Evolutionary conservation across 2,797 vertebrate genomes (phyloP).

Genomic region (Tapirus indicus): DNA sequence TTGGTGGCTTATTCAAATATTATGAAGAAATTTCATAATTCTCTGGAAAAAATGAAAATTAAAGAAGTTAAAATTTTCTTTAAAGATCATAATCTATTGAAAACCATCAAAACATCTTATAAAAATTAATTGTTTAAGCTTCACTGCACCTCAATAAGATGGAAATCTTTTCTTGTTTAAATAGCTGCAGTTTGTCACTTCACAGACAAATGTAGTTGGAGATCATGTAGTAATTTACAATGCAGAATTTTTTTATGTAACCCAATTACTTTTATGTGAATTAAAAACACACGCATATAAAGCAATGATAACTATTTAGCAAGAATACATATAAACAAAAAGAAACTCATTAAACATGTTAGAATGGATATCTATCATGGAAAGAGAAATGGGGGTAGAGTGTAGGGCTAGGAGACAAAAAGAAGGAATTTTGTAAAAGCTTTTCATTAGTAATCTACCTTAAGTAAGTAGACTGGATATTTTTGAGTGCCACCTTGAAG

Average conservation of each 20-base stretch:
- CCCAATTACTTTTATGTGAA: neutral
- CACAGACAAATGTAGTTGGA: neutral
- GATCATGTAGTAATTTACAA: neutral
- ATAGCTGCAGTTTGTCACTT: conserved; percentile 1
- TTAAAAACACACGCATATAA: neutral
- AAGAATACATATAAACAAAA: conserved; percentile 41
- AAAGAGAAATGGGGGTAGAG: neutral
- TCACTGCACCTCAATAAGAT: neutral
- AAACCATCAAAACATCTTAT: conserved; percentile 27
- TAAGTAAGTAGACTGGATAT: neutral
- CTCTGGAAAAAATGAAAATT: neutral
- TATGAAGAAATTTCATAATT: neutral
- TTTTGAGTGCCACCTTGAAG: neutral
- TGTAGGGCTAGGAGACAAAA: neutral
- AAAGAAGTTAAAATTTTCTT: neutral
- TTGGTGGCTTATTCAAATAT: neutral
- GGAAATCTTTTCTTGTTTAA: conserved; percentile 23
- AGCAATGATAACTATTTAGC: neutral
- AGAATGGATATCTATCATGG: neutral
- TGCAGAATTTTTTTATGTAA: neutral
- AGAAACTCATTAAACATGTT: neutral
- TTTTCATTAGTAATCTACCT: neutral
- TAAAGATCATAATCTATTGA: conserved; percentile 23
- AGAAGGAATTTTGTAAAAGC: neutral
- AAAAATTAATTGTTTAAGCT: conserved; percentile 60